Evolutionary conservation across 2,797 vertebrate species (phyloP).

Genomic region (Melanotaenia boesemani): DNA sequence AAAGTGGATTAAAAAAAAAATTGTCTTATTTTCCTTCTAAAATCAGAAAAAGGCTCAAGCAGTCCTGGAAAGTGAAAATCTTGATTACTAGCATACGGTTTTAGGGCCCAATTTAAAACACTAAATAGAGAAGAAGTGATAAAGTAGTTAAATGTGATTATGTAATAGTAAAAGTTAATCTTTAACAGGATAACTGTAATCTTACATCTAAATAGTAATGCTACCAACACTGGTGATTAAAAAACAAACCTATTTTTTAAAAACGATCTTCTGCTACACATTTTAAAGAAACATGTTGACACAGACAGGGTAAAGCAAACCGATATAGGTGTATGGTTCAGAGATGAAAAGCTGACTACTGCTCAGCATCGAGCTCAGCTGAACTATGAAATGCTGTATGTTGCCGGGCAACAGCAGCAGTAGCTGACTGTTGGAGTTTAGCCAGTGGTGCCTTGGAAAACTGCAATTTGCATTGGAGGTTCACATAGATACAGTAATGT

Average conservation of each 20-base stretch:
- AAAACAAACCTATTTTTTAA: not conserved
- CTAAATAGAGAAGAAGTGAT: not conserved
- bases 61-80: not conserved
- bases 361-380: slow-evolving; percentile 74
- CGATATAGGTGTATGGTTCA: slow-evolving; percentile 40
- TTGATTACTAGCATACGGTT: not conserved
- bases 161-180: not conserved
- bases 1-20: not conserved
- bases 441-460: slow-evolving; percentile 75
- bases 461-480: slow-evolving; percentile 77
- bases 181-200: not conserved
- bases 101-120: not conserved
- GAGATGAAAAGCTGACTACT: slow-evolving; percentile 77
- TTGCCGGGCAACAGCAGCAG: slow-evolving; percentile 86
- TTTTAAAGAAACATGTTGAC: slow-evolving; percentile 25
- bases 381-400: slow-evolving; percentile 84
- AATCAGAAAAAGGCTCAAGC: not conserved
- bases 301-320: slow-evolving; percentile 6
- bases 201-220: not conserved
- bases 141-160: not conserved
- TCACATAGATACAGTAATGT: slow-evolving; percentile 50
- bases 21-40: not conserved
- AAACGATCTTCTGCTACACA: slow-evolving; percentile 3
- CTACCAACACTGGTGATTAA: not conserved
- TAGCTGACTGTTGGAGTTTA: slow-evolving; percentile 80